Conservation (phyloP, 2,797 vertebrate species). For the Pampus argenteus region DNA sequence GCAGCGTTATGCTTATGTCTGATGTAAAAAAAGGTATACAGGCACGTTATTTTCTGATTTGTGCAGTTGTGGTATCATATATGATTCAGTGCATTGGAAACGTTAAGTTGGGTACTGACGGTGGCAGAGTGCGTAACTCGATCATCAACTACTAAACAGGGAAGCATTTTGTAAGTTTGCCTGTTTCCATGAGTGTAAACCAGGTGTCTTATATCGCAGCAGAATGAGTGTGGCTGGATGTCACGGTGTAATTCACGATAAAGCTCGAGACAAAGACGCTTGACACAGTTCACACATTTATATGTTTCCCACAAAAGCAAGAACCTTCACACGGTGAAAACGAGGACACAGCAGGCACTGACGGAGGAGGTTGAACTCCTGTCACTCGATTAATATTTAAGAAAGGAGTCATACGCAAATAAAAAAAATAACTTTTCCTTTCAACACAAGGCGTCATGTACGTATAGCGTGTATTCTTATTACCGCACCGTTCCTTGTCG, state of each 20-base stretch:
- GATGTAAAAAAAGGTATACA: background rate
- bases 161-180: conserved; percentile 6
- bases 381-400: conserved; percentile 37
- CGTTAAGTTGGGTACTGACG: background rate
- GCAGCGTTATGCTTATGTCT: background rate
- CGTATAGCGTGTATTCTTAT: background rate
- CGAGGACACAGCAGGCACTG: conserved; percentile 33
- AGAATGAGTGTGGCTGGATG: conserved; percentile 37
- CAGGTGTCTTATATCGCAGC: conserved; percentile 39
- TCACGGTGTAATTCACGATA: conserved; percentile 39
- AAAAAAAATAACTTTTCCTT: conserved; percentile 5
- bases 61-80: background rate
- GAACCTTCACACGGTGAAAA: conserved; percentile 30
- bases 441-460: conserved; percentile 1
- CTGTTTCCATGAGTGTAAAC: conserved; percentile 15
- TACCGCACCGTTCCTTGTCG: background rate
- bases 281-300: conserved; percentile 37
- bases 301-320: conserved; percentile 10
- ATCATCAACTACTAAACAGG: background rate
- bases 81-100: background rate
- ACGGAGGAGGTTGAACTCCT: conserved; percentile 33
- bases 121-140: background rate
- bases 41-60: background rate
- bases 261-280: conserved; percentile 41
- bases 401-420: conserved; percentile 7